phyloP scores from a whole-genome alignment of 2,113 vertebrate genomes.

The Typhlomys cinereus region DNA sequence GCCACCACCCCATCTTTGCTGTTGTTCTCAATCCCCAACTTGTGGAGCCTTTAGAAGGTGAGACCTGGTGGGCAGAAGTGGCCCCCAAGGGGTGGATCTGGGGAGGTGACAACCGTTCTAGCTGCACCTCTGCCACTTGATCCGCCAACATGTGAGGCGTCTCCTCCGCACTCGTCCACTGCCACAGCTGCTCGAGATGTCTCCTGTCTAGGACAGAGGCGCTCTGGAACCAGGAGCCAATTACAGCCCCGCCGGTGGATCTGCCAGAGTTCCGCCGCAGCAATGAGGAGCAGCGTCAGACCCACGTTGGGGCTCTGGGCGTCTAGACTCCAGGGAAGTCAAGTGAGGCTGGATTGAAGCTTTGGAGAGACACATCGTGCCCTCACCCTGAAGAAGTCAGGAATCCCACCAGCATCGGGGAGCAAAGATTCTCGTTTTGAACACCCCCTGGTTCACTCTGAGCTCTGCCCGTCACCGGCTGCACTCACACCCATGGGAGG shows the following conservation, averaged over 20 bases:
- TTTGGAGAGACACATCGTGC: not conserved
- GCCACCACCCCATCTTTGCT: not conserved
- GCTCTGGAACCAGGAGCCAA: not conserved
- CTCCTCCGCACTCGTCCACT: not conserved
- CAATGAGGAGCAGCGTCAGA: not conserved
- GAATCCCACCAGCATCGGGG: accelerated
- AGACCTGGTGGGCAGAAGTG: not conserved
- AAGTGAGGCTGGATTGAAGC: not conserved
- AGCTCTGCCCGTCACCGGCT: accelerated
- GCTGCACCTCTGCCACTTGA: not conserved
- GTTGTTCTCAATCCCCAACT: not conserved
- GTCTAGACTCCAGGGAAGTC: not conserved
- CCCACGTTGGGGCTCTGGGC: no score
- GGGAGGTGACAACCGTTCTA: not conserved
- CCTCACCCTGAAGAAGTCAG: no score
- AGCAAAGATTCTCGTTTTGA: not conserved
- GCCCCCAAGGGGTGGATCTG: not conserved
- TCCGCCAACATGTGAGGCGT: not conserved
- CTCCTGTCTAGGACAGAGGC: not conserved
- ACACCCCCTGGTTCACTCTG: accelerated
- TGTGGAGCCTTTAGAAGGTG: not conserved
- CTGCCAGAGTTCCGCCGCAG: not conserved
- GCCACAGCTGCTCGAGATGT: not conserved
- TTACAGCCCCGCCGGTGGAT: not conserved
- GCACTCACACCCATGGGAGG: accelerated